phyloP scores from a whole-genome alignment of 1,140 invertebrate genomes.

The Melitaea cinxia region DNA sequence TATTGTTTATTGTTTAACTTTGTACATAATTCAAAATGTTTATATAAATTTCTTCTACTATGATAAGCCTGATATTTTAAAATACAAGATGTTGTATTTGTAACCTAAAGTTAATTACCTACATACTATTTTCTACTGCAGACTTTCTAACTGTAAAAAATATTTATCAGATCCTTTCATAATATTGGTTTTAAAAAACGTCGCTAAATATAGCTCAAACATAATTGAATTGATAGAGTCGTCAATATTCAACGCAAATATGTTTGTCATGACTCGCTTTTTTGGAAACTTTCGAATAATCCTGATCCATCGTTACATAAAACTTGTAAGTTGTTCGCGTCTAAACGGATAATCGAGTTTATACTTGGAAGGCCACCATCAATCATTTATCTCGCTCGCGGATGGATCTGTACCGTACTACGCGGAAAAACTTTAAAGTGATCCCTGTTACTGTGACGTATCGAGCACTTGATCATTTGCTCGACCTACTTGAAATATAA shows the following conservation, averaged over 20 bases:
- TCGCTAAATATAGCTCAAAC: background rate
- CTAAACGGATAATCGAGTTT: constrained; percentile 80
- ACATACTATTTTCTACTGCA: no score
- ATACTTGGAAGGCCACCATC: constrained; percentile 78
- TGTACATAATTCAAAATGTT: no score
- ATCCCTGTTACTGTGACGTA: constrained; percentile 70
- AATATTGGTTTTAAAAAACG: no score
- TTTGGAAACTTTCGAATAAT: constrained; percentile 74
- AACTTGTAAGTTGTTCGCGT: constrained; percentile 80
- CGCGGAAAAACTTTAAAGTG: constrained; percentile 77
- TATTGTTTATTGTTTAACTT: no score
- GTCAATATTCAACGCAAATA: constrained; percentile 77
- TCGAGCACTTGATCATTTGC: constrained; percentile 57
- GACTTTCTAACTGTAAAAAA: no score
- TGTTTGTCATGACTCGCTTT: constrained; percentile 77
- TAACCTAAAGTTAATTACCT: no score
- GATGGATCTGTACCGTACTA: constrained; percentile 57
- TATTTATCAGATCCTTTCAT: no score
- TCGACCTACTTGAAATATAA: constrained; percentile 51
- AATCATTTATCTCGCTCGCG: constrained; percentile 76
- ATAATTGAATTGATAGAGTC: background rate
- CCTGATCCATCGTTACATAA: constrained; percentile 80
- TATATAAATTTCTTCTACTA: no score
- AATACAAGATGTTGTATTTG: no score
- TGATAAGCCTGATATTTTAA: no score